Evolutionary conservation across 2,797 vertebrate species (phyloP).

Genomic region (Clarias laeviceps): DNA sequence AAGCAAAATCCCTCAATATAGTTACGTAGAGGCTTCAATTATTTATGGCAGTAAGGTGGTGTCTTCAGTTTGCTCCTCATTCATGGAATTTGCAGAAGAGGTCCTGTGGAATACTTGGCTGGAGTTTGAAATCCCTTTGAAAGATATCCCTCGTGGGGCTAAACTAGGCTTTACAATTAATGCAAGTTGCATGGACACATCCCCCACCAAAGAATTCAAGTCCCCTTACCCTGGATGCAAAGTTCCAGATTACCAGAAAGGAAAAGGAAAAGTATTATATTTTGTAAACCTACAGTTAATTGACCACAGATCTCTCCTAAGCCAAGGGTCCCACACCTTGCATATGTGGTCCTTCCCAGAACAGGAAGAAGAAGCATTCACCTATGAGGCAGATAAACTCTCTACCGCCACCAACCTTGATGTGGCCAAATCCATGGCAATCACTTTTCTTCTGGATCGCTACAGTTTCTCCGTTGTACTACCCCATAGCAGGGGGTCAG

Average conservation of each 20-base stretch:
- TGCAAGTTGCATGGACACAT: slow-evolving; percentile 52
- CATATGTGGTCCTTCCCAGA: slow-evolving; percentile 78
- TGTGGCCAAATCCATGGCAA: slow-evolving; percentile 71
- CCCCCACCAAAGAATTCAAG: slow-evolving; percentile 59
- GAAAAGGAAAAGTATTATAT: slow-evolving; percentile 72
- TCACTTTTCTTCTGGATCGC: slow-evolving; percentile 75
- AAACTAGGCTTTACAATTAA: slow-evolving; percentile 77
- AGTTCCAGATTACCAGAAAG: slow-evolving; percentile 61
- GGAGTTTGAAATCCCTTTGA: slow-evolving; percentile 74
- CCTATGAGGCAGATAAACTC: slow-evolving; percentile 77
- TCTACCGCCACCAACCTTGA: slow-evolving; percentile 78
- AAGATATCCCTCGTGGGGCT: slow-evolving; percentile 74
- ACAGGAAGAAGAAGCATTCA: slow-evolving; percentile 69
- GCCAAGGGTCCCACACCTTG: slow-evolving; percentile 74
- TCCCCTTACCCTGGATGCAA: slow-evolving; percentile 38
- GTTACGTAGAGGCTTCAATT: slow-evolving; percentile 73
- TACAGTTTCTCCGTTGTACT: slow-evolving; percentile 79
- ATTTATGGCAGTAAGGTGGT: slow-evolving; percentile 74
- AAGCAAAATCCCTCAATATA: slow-evolving; percentile 65
- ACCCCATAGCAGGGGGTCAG: slow-evolving; percentile 60
- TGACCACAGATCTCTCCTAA: slow-evolving; percentile 78
- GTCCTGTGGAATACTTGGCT: slow-evolving; percentile 81
- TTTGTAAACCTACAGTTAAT: slow-evolving; percentile 81
- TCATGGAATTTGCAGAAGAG: slow-evolving; percentile 74
- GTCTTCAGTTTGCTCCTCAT: slow-evolving; percentile 66